Evolutionary conservation across 1,140 invertebrate genomes (phyloP).

Genomic region (Antheraea mylitta): DNA sequence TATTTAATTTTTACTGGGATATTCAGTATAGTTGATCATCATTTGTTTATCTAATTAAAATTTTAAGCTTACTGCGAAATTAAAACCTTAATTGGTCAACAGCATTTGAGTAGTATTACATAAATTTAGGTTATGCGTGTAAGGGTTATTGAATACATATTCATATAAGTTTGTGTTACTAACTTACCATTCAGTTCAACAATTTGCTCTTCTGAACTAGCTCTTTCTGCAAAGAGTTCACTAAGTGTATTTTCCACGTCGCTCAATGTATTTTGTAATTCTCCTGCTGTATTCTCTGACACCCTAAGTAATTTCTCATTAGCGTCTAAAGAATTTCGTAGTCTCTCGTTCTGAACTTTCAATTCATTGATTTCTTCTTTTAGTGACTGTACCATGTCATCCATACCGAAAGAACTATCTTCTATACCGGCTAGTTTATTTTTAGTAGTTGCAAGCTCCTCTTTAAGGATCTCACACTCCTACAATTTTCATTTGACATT

Average conservation of each 20-base stretch:
- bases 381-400: constrained; percentile 83
- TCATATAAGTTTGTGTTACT: too few species aligned
- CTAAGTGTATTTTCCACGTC: constrained; percentile 73
- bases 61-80: too few species aligned
- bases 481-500: too few species aligned
- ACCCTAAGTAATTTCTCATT: constrained; percentile 70
- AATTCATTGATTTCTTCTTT: constrained; percentile 80
- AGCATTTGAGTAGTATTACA: too few species aligned
- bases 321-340: constrained; percentile 66
- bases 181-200: constrained; percentile 61
- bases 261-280: constrained; percentile 65
- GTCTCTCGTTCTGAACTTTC: constrained; percentile 66
- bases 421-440: constrained; percentile 82
- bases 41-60: too few species aligned
- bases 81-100: too few species aligned
- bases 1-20: too few species aligned
- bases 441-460: constrained; percentile 81
- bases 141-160: too few species aligned
- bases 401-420: constrained; percentile 85
- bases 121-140: too few species aligned
- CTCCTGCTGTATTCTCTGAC: constrained; percentile 68
- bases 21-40: too few species aligned
- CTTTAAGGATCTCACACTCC: constrained; percentile 84
- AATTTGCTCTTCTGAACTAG: constrained; percentile 66
- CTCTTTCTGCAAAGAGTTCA: constrained; percentile 66